Evolutionary conservation across 2,113 vertebrate genomes (phyloP).

Genomic region (Callithrix jacchus): DNA sequence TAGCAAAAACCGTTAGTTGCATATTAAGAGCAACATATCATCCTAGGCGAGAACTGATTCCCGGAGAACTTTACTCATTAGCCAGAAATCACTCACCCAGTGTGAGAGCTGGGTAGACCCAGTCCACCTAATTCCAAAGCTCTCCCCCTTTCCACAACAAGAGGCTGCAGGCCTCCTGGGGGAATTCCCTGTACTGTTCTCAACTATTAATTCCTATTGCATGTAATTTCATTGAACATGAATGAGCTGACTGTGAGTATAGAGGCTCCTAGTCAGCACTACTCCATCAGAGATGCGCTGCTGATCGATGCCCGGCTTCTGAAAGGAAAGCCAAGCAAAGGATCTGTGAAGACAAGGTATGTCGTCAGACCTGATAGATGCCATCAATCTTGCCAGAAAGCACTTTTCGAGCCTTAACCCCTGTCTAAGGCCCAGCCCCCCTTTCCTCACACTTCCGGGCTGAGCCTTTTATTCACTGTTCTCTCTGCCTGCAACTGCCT

Average conservation of each 20-base stretch:
- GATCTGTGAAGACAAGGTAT: accelerated
- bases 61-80: neutral
- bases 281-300: neutral
- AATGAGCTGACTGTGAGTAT: neutral
- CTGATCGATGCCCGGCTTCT: neutral
- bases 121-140: neutral
- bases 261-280: neutral
- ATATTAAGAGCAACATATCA: neutral
- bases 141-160: neutral
- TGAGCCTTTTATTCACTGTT: too few relatives aligned
- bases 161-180: neutral
- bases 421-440: neutral
- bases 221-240: neutral
- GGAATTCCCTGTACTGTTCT: neutral
- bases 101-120: accelerated
- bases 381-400: neutral
- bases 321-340: neutral
- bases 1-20: neutral
- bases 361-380: neutral
- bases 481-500: neutral
- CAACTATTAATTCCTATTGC: neutral
- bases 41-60: neutral
- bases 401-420: neutral
- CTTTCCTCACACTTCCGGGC: neutral
- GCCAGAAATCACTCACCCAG: neutral